phyloP scores from a whole-genome alignment of 2,113 vertebrate genomes.

The Pseudopodoces humilis region DNA sequence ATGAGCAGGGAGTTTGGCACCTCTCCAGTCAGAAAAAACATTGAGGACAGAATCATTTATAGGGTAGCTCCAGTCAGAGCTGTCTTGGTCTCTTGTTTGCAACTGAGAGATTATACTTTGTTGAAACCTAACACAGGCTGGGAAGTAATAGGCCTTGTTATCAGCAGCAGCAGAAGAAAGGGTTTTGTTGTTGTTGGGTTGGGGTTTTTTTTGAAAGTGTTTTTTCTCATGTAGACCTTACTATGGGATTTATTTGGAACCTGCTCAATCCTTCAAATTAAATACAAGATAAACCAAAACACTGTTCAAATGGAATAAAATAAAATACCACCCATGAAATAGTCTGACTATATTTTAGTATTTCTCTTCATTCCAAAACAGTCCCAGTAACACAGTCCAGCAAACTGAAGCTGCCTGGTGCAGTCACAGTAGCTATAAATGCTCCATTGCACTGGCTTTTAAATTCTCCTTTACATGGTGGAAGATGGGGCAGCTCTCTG shows the following conservation, averaged over 20 bases:
- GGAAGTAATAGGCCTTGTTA: conserved; percentile 48
- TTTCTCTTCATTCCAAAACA: neutral
- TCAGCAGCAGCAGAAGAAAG: conserved; percentile 24
- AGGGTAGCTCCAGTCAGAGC: neutral
- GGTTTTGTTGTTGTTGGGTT: neutral
- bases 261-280: conserved; percentile 4
- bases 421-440: neutral
- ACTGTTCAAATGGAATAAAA: neutral
- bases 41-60: conserved; percentile 58
- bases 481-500: neutral
- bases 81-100: conserved; percentile 42
- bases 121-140: conserved; percentile 33
- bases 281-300: neutral
- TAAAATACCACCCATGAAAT: neutral
- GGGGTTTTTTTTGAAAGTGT: neutral
- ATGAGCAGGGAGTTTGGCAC: neutral
- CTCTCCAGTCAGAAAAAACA: conserved; percentile 27
- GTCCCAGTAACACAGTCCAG: neutral
- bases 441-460: neutral
- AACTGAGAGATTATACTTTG: conserved; percentile 4
- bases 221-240: conserved; percentile 7
- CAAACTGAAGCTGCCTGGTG: neutral
- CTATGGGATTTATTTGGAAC: neutral
- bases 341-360: neutral
- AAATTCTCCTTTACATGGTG: neutral